Evolutionary conservation across 2,113 vertebrate genomes (phyloP).

Genomic region (Sturnira hondurensis): DNA sequence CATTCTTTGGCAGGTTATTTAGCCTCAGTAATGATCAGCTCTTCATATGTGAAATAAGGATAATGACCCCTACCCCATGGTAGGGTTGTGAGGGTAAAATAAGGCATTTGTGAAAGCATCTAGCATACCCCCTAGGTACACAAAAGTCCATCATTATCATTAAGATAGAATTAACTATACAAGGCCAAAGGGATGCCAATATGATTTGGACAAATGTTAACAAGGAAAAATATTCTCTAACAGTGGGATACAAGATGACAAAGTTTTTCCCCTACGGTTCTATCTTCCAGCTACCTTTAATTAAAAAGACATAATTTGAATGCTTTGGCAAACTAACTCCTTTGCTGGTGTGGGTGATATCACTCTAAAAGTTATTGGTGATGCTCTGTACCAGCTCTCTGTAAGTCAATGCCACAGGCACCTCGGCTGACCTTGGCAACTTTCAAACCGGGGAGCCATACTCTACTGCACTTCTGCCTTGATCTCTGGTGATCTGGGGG

Average conservation of each 20-base stretch:
- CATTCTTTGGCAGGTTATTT: background rate
- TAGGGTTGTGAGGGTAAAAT: background rate
- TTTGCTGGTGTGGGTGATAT: background rate
- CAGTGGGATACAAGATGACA: background rate
- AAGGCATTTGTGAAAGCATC: background rate
- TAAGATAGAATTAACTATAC: background rate
- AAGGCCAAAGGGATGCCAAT: background rate
- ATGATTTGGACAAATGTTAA: background rate
- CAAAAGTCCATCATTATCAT: background rate
- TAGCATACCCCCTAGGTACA: background rate
- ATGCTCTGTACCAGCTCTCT: conserved; percentile 65
- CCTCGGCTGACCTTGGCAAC: conserved; percentile 78
- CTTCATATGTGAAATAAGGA: background rate
- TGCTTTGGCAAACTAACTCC: conserved; percentile 33
- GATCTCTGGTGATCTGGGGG: conserved; percentile 30
- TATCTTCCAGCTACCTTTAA: conserved; percentile 55
- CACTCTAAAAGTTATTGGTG: conserved; percentile 59
- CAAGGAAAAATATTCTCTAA: background rate
- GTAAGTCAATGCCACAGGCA: conserved; percentile 68
- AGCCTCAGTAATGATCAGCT: background rate
- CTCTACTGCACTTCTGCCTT: background rate
- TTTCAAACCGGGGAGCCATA: conserved; percentile 62
- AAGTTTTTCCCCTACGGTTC: background rate
- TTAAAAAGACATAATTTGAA: conserved; percentile 63
- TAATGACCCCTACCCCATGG: background rate